These are phyloP conservation scores for Tetragonula clypearis DNA, from an alignment of 1,140 invertebrate genomes.

Conservation along the genomic window DNA sequence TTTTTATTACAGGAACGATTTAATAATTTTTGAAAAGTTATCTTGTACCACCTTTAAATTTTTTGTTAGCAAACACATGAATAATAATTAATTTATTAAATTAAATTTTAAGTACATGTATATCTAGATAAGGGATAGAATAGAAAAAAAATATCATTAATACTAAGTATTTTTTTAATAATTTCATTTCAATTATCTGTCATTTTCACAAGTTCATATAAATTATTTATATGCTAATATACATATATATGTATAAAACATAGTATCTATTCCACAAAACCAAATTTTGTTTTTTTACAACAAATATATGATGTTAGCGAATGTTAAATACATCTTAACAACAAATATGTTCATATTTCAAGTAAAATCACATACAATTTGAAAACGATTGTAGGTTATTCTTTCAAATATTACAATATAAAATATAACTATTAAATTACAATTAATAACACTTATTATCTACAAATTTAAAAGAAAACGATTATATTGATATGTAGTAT, in stretches of 20 bases:
- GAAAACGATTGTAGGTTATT: background rate
- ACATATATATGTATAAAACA: conserved; percentile 36
- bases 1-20: background rate
- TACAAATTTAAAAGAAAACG: conserved; percentile 1
- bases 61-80: background rate
- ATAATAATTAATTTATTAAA: conserved; percentile 23
- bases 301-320: conserved; percentile 4
- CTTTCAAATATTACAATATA: background rate
- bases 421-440: conserved; percentile 14
- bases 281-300: conserved; percentile 17
- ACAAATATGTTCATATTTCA: background rate
- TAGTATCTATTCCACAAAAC: conserved; percentile 5
- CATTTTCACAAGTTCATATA: conserved; percentile 7
- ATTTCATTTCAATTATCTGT: conserved; percentile 14
- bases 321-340: background rate
- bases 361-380: conserved; percentile 6
- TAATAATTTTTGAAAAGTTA: conserved; percentile 10
- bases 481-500: conserved; percentile 14
- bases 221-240: conserved; percentile 28
- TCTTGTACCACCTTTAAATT: background rate
- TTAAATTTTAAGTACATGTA: background rate
- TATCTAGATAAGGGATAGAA: conserved; percentile 2
- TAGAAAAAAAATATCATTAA: conserved; percentile 21
- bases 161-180: conserved; percentile 21
- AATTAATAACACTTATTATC: conserved; percentile 23